Evolutionary conservation across 2,797 vertebrate genomes (phyloP), one percentile per base, ranked within the genome.

Genomic region (Anas georgica): DNA sequence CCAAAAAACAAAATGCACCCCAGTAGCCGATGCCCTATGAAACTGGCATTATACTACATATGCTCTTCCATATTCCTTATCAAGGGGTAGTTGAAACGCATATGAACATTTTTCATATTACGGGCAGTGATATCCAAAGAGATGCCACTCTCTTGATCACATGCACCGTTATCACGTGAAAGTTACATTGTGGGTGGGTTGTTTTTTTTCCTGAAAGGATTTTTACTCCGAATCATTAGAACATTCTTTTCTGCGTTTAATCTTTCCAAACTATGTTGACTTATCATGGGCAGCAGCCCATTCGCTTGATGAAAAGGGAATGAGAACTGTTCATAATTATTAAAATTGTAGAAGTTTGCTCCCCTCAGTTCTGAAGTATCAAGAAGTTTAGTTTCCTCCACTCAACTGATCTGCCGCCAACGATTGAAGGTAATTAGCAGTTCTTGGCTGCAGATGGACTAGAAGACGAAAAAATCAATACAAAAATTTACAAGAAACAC

Each of bases 21-120:
- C 0, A 0, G 7, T 0, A n/a, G 66, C 3, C 52, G 33, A 17
- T 3, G 33, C 16, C n/a, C 25, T 25, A 29, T 12, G 11, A 37
- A 33, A 86, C 78, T n/a, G 31, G 3, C 68, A 12, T 12, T n/a
- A 10, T 29, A 7, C n/a, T 33, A 4, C 0, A 6, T 0, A 12
- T 5, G 20, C 45, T 28, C 48, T 16, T 35, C 28, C 2, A 1
- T 11, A 18, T 13, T 52, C 60, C 60, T 33, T 33, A 58, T 3
- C n/a, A 23, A 41, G 28, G 45, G 14, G 29, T 3, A 66, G 20
- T 16, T 73, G 72, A 50, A 73, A 50, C 3, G 6, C 7, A 0
- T 6, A 23, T 28, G 35, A 22, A 2, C n/a, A 60, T 31, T 41
- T 45, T 6, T n/a, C 4, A 2, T 23, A 35, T 35, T n/a, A 45